phyloP scores from a whole-genome alignment of 2,888 invertebrate species.

The Trypoxylon attenuatum region DNA sequence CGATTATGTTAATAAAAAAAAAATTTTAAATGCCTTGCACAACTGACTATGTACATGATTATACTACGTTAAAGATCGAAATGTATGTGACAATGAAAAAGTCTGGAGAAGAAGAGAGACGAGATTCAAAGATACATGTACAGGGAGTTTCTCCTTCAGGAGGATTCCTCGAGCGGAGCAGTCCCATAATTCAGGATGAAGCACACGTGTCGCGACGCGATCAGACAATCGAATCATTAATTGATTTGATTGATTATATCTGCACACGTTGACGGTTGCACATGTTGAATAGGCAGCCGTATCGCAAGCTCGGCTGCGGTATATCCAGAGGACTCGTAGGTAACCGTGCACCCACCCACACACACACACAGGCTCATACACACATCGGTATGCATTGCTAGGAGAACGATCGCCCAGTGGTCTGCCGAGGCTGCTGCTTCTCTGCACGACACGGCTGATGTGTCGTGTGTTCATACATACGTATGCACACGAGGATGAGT shows the following conservation, averaged over 20 bases:
- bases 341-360: constrained; percentile 45
- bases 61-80: no score
- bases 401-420: no score
- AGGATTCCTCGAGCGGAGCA: not conserved
- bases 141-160: no score
- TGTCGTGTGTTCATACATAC: constrained; percentile 19
- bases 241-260: constrained; percentile 73
- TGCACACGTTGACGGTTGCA: constrained; percentile 69
- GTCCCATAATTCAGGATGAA: constrained; percentile 26
- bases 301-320: constrained; percentile 59
- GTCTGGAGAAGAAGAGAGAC: no score
- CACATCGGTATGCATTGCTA: no score
- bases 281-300: constrained; percentile 70
- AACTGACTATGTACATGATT: no score
- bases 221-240: constrained; percentile 69
- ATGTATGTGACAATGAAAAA: no score
- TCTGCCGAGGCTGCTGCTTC: not conserved
- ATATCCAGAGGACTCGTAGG: constrained; percentile 65
- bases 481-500: constrained; percentile 28
- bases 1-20: no score
- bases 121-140: no score
- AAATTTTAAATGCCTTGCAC: no score
- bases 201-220: constrained; percentile 49
- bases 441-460: constrained; percentile 7
- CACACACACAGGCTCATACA: no score